phyloP scores from a whole-genome alignment of 2,113 vertebrate genomes.

The Cheirogaleus medius region DNA sequence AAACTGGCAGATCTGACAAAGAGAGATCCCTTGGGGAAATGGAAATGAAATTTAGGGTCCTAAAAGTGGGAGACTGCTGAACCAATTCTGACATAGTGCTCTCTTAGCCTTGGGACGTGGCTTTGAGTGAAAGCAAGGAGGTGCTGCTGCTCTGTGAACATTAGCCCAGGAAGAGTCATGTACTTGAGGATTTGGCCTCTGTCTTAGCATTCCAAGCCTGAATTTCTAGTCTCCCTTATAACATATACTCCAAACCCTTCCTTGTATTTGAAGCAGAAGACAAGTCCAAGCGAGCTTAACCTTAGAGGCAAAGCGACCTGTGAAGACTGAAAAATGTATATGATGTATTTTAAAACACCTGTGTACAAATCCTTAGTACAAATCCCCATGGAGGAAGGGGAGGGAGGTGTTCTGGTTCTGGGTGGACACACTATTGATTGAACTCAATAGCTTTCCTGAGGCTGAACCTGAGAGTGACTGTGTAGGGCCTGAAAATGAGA shows the following conservation, averaged over 20 bases:
- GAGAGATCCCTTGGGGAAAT: not conserved
- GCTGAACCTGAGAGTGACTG: not conserved
- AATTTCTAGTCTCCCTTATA: not conserved
- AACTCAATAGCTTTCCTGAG: not conserved
- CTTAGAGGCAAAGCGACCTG: not conserved
- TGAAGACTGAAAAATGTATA: not conserved
- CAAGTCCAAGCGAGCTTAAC: not conserved
- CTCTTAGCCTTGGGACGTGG: not conserved
- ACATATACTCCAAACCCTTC: not conserved
- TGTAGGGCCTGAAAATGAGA: not conserved
- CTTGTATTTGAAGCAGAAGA: not conserved
- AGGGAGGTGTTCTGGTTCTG: not conserved
- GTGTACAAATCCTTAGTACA: not conserved
- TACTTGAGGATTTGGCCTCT: rapidly evolving
- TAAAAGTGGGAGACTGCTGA: not conserved
- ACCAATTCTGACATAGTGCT: not conserved
- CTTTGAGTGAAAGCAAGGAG: not conserved
- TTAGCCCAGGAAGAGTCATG: not conserved
- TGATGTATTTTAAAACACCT: not conserved
- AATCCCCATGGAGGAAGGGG: not conserved
- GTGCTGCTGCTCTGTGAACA: not conserved
- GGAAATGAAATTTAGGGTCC: not conserved
- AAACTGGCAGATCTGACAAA: not conserved
- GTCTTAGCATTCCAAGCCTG: not conserved
- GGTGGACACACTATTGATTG: not conserved